These are phyloP conservation scores for Podargus strigoides DNA, from an alignment of 2,797 vertebrate species.

Conservation along the genomic window DNA sequence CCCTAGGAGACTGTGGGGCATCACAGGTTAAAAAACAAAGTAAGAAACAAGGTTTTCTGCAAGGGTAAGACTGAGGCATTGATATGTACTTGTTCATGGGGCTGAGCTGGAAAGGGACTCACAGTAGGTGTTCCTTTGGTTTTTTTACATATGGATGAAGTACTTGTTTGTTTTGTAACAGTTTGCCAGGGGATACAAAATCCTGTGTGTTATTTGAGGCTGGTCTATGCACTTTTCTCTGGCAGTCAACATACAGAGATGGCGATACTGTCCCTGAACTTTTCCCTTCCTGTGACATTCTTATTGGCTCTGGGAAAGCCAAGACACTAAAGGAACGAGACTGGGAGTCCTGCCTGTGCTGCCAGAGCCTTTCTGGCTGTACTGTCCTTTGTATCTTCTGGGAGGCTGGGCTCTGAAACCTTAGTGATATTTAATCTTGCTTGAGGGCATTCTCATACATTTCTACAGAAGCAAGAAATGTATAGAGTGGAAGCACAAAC, in stretches of 20 bases:
- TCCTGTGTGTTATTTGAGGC: neutral
- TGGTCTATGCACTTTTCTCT: neutral
- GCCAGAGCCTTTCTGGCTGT: neutral
- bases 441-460: fast-evolving
- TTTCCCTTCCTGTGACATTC: neutral
- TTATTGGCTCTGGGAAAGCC: neutral
- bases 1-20: neutral
- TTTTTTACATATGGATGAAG: neutral
- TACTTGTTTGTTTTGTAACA: neutral
- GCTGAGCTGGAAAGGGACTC: neutral
- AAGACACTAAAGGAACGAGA: neutral
- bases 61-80: neutral
- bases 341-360: neutral
- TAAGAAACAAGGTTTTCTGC: neutral
- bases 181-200: neutral
- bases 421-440: neutral
- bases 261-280: neutral
- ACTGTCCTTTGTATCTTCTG: neutral
- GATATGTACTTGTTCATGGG: neutral
- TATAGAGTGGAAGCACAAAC: neutral
- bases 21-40: neutral
- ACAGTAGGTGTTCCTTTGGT: neutral
- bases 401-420: neutral
- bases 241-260: neutral
- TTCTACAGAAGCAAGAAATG: neutral